phyloP scores from a whole-genome alignment of 2,113 vertebrate species.

The Tylochromis polylepis region DNA sequence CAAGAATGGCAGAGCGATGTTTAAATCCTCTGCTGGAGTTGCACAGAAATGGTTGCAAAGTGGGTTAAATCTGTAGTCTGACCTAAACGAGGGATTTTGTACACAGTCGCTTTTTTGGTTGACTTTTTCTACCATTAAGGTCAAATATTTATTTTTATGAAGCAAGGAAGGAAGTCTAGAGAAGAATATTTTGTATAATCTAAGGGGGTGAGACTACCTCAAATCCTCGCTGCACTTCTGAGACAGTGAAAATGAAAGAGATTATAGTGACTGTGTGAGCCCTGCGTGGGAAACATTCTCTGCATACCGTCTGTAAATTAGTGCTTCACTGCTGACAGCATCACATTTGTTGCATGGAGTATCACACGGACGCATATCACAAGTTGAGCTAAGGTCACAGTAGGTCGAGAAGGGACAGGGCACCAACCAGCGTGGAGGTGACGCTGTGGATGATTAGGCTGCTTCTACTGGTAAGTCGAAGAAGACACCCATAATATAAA shows the following conservation, averaged over 20 bases:
- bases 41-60: slow-evolving; percentile 32
- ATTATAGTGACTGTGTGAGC: background rate
- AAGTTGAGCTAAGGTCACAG: slow-evolving; percentile 1
- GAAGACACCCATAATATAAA: background rate
- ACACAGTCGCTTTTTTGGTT: background rate
- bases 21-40: slow-evolving; percentile 14
- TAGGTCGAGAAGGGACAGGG: background rate
- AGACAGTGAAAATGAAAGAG: background rate
- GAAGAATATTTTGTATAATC: background rate
- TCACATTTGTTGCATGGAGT: slow-evolving; percentile 36
- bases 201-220: background rate
- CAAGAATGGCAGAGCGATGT: slow-evolving; percentile 18
- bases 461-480: background rate
- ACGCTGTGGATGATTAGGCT: background rate
- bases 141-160: background rate
- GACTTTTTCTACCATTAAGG: background rate
- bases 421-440: background rate
- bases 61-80: slow-evolving; percentile 36
- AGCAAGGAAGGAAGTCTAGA: background rate
- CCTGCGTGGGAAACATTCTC: slow-evolving; percentile 7
- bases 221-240: background rate
- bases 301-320: background rate
- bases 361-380: slow-evolving; percentile 19
- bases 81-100: background rate
- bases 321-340: background rate